Evolutionary conservation across 2,113 vertebrate genomes (phyloP).

Genomic region (Microcebus griseorufus): DNA sequence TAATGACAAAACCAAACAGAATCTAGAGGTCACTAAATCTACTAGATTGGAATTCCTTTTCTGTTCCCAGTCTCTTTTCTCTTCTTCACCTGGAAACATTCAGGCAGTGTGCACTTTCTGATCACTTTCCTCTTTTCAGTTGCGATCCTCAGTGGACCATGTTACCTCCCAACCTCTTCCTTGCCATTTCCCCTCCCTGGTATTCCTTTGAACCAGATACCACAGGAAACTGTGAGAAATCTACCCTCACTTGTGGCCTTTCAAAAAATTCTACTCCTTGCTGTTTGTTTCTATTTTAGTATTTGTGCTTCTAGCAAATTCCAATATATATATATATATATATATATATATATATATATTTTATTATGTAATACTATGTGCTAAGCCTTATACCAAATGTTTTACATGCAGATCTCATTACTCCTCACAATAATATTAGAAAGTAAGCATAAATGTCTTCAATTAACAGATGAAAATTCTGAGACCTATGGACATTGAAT

Average conservation of each 20-base stretch:
- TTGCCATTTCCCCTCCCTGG: not conserved
- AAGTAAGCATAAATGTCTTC: constrained; percentile 32
- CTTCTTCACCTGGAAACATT: not conserved
- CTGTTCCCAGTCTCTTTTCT: not conserved
- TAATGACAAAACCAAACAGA: not conserved
- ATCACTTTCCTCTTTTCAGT: not conserved
- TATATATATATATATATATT: not conserved
- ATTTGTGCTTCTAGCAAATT: constrained; percentile 30
- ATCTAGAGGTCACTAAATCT: not conserved
- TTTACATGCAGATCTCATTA: constrained; percentile 21
- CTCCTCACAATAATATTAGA: constrained; percentile 24
- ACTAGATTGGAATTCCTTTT: not conserved
- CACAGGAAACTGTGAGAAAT: not conserved
- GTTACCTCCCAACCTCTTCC: not conserved
- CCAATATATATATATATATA: not conserved
- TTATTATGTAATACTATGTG: not conserved
- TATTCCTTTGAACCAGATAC: not conserved
- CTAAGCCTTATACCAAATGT: not conserved
- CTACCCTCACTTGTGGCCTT: not conserved
- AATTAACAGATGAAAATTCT: constrained; percentile 30
- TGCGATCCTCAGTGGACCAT: not conserved
- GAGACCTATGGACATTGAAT: not conserved
- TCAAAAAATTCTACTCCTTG: not conserved
- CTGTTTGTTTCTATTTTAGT: constrained; percentile 15
- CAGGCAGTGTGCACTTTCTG: not conserved